phyloP scores from a whole-genome alignment of 2,888 invertebrate genomes.

The Phyllotreta striolata region DNA sequence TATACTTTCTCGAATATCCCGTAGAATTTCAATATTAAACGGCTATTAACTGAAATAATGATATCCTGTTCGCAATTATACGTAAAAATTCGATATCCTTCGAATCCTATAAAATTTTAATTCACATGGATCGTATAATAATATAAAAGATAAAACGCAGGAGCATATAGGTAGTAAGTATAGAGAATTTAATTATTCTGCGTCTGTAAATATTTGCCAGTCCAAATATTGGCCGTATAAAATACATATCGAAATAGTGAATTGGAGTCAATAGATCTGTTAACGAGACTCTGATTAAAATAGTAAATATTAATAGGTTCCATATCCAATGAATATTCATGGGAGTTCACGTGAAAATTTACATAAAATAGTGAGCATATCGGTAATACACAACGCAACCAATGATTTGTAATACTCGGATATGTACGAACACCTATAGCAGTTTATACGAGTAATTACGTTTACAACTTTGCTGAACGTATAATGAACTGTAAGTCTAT shows the following conservation, averaged over 20 bases:
- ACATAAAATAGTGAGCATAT: constrained; percentile 53
- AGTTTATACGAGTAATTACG: constrained; percentile 42
- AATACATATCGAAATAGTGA: constrained; percentile 26
- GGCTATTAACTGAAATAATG: no score
- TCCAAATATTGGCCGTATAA: constrained; percentile 19
- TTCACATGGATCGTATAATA: no score
- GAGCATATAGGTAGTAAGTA: no score
- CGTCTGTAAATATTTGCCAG: constrained; percentile 11
- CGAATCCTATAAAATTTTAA: no score
- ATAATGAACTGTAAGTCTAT: constrained; percentile 59
- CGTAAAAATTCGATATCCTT: no score
- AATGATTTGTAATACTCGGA: constrained; percentile 33
- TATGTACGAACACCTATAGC: constrained; percentile 41
- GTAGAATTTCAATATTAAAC: no score
- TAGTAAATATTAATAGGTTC: constrained; percentile 37
- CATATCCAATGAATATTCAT: constrained; percentile 45
- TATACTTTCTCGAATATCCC: no score
- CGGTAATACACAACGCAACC: constrained; percentile 36
- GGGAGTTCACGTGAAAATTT: constrained; percentile 50
- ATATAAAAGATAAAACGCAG: no score
- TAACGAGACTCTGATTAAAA: constrained; percentile 38
- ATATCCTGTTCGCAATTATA: no score
- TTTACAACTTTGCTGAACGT: constrained; percentile 56
- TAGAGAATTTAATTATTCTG: constrained; percentile 19
- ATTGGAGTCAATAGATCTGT: constrained; percentile 28